Evolutionary conservation across 2,797 vertebrate genomes (phyloP).

Genomic region (Coendou prehensilis): DNA sequence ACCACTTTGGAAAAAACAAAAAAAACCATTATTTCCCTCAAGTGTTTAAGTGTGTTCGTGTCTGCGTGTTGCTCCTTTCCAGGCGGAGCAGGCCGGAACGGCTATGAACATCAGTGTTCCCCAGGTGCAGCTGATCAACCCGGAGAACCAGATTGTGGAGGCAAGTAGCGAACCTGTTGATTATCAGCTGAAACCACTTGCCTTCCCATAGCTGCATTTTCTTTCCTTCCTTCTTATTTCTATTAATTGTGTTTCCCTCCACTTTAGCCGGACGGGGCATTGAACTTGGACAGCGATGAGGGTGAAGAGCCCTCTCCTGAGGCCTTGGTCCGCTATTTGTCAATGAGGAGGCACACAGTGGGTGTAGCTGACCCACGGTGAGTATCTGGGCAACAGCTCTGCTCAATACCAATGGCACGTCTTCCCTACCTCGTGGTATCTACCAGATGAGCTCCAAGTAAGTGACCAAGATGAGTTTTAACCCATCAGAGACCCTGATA

Average conservation of each 20-base stretch:
- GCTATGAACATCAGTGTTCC: slow-evolving; percentile 97
- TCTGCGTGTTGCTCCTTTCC: slow-evolving; percentile 70
- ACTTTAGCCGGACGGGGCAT: slow-evolving; percentile 94
- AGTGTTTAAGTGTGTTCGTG: not conserved
- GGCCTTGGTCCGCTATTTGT: slow-evolving; percentile 98
- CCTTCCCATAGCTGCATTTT: slow-evolving; percentile 22
- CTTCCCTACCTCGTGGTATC: not conserved
- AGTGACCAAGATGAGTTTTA: not conserved
- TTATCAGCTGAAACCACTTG: not conserved
- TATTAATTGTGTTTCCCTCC: slow-evolving; percentile 20
- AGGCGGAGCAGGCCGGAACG: slow-evolving; percentile 94
- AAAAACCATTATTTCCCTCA: not conserved
- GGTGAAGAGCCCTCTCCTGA: slow-evolving; percentile 98
- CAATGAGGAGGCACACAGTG: slow-evolving; percentile 99
- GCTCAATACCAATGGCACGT: not conserved
- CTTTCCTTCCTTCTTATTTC: not conserved
- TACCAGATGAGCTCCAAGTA: not conserved
- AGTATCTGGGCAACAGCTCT: slow-evolving; percentile 28
- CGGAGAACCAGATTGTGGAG: slow-evolving; percentile 99
- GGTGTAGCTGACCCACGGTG: slow-evolving; percentile 98
- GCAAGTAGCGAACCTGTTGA: slow-evolving; percentile 87
- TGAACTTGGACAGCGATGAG: slow-evolving; percentile 98
- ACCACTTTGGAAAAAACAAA: not conserved
- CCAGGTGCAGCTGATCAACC: slow-evolving; percentile 99
- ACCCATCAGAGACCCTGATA: not conserved